These are phyloP conservation scores for Kuschelorhynchus macadamiae DNA, from an alignment of 2,888 invertebrate genomes.

Conservation along the genomic window DNA sequence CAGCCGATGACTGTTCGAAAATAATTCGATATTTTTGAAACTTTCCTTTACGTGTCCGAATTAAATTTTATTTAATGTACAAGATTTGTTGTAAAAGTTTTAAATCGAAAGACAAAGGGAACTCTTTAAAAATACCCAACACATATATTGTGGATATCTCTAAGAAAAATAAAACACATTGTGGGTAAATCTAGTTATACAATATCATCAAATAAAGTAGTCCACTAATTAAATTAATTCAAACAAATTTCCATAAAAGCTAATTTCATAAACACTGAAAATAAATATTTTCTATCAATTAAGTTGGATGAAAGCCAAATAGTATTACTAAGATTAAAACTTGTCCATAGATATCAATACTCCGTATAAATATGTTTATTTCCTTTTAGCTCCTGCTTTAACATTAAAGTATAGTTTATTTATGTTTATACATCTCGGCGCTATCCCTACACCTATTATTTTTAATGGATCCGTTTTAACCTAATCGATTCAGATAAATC, in stretches of 20 bases:
- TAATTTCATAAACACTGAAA: not conserved
- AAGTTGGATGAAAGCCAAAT: constrained; percentile 24
- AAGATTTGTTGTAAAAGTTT: no score
- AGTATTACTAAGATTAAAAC: constrained; percentile 36
- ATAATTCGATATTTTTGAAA: no score
- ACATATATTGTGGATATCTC: no score
- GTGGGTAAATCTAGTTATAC: no score
- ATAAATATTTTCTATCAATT: not conserved
- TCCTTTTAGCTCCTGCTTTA: constrained; percentile 21
- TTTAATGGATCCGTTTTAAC: constrained; percentile 26
- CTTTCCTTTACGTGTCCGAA: no score
- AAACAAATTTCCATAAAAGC: no score
- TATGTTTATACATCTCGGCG: constrained; percentile 18
- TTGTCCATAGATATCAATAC: constrained; percentile 30
- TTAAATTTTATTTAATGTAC: no score
- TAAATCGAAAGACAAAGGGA: not conserved
- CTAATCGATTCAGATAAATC: constrained; percentile 37
- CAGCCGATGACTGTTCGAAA: no score
- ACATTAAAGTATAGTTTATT: constrained; percentile 23
- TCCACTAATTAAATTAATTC: no score
- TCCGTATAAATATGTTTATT: constrained; percentile 28
- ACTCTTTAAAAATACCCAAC: not conserved
- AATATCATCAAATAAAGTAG: no score
- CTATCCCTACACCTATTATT: constrained; percentile 24
- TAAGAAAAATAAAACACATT: no score